These are phyloP conservation scores for Zele albiditarsus DNA, from an alignment of 2,888 invertebrate species.

Conservation along the genomic window DNA sequence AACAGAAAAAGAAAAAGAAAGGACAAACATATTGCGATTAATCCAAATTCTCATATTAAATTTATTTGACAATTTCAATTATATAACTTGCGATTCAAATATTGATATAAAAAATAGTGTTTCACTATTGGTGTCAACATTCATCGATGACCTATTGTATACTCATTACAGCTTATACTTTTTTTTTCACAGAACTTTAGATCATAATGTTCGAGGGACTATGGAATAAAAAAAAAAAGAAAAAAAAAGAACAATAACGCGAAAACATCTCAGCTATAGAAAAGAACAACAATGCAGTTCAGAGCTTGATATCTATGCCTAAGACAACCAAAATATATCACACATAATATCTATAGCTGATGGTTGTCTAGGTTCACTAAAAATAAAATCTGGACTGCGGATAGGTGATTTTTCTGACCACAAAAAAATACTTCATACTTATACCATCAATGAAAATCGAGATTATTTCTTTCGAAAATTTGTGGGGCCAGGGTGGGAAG, in stretches of 20 bases:
- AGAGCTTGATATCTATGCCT: constrained; percentile 60
- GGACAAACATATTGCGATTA: not conserved
- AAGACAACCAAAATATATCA: constrained; percentile 60
- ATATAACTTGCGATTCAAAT: no score
- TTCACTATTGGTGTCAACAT: not conserved
- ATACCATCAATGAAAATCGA: not conserved
- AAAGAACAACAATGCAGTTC: constrained; percentile 55
- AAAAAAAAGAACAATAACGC: not conserved
- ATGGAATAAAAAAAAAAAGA: not conserved
- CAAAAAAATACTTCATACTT: constrained; percentile 4
- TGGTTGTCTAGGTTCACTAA: constrained; percentile 66
- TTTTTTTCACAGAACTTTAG: not conserved
- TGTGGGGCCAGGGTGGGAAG: not conserved
- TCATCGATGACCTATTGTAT: not conserved
- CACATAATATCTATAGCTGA: constrained; percentile 47
- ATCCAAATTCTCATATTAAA: not conserved
- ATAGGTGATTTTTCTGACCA: constrained; percentile 30
- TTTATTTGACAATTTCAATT: not conserved
- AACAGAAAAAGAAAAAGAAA: not conserved
- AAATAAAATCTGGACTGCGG: constrained; percentile 64
- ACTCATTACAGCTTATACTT: not conserved
- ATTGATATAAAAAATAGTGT: not conserved
- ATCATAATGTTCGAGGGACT: not conserved
- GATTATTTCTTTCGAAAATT: constrained; percentile 2
- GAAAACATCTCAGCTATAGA: constrained; percentile 32